A percentile compares a stretch with the other conserved stretches of the same genome.
Conservation (phyloP, 2,888 invertebrate species). For the Cheilosia grossa region DNA sequence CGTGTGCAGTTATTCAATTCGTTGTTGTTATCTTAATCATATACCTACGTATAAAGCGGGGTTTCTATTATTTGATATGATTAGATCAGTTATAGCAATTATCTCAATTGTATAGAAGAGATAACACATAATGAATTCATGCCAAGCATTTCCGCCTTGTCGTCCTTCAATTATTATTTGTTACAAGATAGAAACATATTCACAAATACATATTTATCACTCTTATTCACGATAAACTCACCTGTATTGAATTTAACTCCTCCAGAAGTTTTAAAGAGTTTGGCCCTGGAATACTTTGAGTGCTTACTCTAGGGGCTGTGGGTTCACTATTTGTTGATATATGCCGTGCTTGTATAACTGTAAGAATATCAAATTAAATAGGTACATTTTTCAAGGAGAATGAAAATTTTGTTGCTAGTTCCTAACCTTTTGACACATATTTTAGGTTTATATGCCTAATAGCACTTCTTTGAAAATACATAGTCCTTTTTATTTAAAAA, state of each 20-base stretch:
- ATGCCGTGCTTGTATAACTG: conserved; percentile 18
- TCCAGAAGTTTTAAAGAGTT: conserved; percentile 47
- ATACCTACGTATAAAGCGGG: no score
- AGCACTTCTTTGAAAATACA: conserved; percentile 24
- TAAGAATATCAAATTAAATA: background rate
- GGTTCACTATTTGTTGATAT: conserved; percentile 45
- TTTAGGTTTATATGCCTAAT: conserved; percentile 17
- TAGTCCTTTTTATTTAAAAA: background rate
- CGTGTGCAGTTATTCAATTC: no score
- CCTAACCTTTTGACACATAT: conserved; percentile 31
- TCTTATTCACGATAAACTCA: background rate
- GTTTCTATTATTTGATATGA: no score
- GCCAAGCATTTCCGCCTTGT: background rate
- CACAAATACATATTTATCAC: background rate
- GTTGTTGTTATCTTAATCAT: no score
- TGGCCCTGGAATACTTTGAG: conserved; percentile 51
- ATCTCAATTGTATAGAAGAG: no score
- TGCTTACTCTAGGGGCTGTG: conserved; percentile 18
- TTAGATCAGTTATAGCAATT: no score
- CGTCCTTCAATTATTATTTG: background rate
- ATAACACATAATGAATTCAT: no score
- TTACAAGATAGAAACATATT: background rate
- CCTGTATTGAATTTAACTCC: conserved; percentile 44
- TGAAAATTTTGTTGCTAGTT: background rate
- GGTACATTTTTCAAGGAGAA: background rate